Evolutionary conservation across 53 echinoderm and acorn worm species (phyloP).

Genomic region (Mesocentrotus franciscanus): DNA sequence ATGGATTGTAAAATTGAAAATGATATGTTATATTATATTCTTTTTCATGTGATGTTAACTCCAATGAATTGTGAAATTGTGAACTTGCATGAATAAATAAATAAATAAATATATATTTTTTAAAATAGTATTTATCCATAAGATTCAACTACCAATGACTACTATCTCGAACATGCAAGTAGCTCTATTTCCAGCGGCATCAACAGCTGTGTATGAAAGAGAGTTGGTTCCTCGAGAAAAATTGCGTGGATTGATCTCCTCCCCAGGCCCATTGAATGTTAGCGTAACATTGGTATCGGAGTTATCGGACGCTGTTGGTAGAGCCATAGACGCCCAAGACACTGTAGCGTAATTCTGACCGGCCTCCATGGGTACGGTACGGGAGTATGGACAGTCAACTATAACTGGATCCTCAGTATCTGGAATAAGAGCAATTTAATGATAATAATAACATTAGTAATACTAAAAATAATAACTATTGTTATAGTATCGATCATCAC

Average conservation of each 20-base stretch:
- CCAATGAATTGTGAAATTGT: too few relatives aligned
- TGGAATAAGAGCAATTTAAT: neutral
- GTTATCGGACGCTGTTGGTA: neutral
- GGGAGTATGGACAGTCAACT: neutral
- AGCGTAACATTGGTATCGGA: neutral
- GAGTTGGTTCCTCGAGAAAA: neutral
- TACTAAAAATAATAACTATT: too few relatives aligned
- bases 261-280: neutral
- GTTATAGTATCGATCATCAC: too few relatives aligned
- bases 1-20: too few relatives aligned
- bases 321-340: neutral
- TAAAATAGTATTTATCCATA: neutral
- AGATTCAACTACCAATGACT: neutral
- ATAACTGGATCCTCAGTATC: neutral
- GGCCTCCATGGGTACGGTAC: neutral
- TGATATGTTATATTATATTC: too few relatives aligned
- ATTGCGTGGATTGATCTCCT: neutral
- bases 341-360: neutral
- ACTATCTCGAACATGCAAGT: constrained; percentile 24
- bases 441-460: too few relatives aligned
- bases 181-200: neutral
- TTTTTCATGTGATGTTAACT: too few relatives aligned
- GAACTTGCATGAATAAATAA: too few relatives aligned
- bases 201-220: neutral
- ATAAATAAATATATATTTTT: too few relatives aligned